Base-by-base conservation (phyloP, 2,113 vertebrate genomes). In the Etheostoma spectabile region DNA sequence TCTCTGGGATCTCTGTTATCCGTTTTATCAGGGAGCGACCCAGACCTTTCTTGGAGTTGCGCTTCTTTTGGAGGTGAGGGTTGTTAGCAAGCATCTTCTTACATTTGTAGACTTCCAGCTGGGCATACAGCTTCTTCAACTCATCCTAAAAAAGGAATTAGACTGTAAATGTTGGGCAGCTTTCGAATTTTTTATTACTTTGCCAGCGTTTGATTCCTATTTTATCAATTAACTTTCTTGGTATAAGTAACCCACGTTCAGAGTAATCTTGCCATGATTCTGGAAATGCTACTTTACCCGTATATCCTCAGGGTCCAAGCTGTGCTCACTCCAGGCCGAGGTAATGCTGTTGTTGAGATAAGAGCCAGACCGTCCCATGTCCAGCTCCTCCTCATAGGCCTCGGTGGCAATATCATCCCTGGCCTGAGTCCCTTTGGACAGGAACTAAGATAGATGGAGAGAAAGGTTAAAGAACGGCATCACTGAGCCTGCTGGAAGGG, bases 81-180 rank as follows among this genome's bases (percentile, higher is more conserved):
- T 99, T 99, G 90, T 99, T 99, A 57, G 97, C 96, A 62, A 99
- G 96, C 98, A 99, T 99, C 94, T 99, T 99, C 89, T 99, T 99
- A 64, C 97, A 92, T 85, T 99, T 99, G 87, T 99, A 97, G 82
- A 99, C 97, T 92, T 99, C 98, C 83, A 99, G 89, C 82, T 99
- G 98, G n/a, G 96, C 94, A 0, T 99, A 99, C 0, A 99, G 95
- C 92, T 99, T 99, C 93, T 99, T 99, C 85, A 99, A 87, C 74
- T 99, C 98, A 79, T 99, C 98, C 98, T 99, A 38, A 19, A 92
- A 27, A 22, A 14, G 16, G 19, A 42, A 57, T 76, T 38, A 84
- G 22, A 68, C 6, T 42, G 0, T 60, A 60, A 38, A 42, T 62
- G 19, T 33, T 35, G 21, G 42, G 12, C 14, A 55, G 27, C n/a